Evolutionary conservation across 2,113 vertebrate genomes (phyloP).

Genomic region (zebrafish (Danio rerio)): GRCz12tu NC_133180.1:52034001-52034500

Average conservation of each 20-base stretch:
- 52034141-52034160: background rate
- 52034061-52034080: slow-evolving; percentile 21
- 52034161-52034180: background rate
- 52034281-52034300: slow-evolving; percentile 46
- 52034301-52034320: slow-evolving; percentile 74
- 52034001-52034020: slow-evolving; percentile 37
- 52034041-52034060: slow-evolving; percentile 41
- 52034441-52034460: background rate
- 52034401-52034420: slow-evolving; percentile 55
- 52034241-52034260: background rate
- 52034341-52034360: slow-evolving; percentile 61
- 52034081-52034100: background rate
- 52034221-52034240: background rate
- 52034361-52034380: slow-evolving; percentile 70
- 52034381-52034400: slow-evolving; percentile 65
- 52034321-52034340: slow-evolving; percentile 70
- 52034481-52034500: background rate
- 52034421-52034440: slow-evolving; percentile 5
- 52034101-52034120: background rate
- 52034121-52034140: background rate
- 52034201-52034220: background rate
- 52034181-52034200: background rate
- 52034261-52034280: slow-evolving; percentile 8
- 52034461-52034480: background rate
- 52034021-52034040: slow-evolving; percentile 5